Percentiles rank a stretch among this genome's conserved stretches.
These are phyloP conservation scores for Sitta carolinensis DNA, from an alignment of 2,797 vertebrate genomes.

Conservation along the genomic window DNA sequence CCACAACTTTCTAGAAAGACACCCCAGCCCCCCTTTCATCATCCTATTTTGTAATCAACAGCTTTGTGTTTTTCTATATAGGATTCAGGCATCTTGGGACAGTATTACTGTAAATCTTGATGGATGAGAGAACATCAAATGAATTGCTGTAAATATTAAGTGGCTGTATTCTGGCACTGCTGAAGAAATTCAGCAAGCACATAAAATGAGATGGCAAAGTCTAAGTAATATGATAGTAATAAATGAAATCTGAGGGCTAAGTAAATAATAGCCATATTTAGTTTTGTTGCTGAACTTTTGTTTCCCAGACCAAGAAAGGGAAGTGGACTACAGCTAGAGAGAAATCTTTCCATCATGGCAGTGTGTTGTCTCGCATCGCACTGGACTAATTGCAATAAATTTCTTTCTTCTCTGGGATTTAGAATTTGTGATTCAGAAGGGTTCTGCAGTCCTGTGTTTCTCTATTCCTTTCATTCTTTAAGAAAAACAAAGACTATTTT, in stretches of 20 bases:
- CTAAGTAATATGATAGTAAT: background rate
- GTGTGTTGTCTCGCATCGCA: background rate
- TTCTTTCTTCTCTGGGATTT: background rate
- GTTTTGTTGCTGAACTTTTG: background rate
- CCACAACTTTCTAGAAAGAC: background rate
- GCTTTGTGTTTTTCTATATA: conserved; percentile 32
- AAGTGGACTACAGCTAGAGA: background rate
- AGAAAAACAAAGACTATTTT: background rate
- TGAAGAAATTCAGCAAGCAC: background rate
- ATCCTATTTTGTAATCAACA: conserved; percentile 43
- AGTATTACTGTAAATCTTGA: conserved; percentile 41
- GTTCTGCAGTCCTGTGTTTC: background rate
- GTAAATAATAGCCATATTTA: background rate
- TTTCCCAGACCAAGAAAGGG: background rate
- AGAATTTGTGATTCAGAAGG: background rate
- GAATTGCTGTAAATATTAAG: conserved; percentile 69
- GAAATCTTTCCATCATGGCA: background rate
- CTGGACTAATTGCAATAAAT: background rate
- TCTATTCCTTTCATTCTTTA: background rate
- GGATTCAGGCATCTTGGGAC: conserved; percentile 8
- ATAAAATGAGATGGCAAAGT: background rate
- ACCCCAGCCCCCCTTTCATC: background rate
- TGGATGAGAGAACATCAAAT: conserved; percentile 45
- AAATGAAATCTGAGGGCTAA: background rate
- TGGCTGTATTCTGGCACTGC: conserved; percentile 6